phyloP scores from a whole-genome alignment of 2,888 invertebrate species.

The Mythimna impura region DNA sequence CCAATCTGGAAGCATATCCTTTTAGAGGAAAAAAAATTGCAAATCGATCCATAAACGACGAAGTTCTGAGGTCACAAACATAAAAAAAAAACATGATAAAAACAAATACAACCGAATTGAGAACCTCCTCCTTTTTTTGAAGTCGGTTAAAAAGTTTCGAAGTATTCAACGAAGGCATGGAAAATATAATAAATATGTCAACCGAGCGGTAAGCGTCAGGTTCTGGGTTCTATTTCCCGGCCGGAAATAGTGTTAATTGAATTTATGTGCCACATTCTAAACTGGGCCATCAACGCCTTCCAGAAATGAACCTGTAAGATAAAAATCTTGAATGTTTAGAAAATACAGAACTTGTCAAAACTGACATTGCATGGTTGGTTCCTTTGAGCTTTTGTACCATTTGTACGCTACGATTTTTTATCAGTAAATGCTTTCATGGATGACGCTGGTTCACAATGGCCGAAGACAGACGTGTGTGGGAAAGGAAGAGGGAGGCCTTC shows the following conservation, averaged over 20 bases:
- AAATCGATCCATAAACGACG: no score
- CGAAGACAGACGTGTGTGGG: no score
- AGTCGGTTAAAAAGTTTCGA: no score
- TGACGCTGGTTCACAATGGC: no score
- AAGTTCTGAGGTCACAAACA: no score
- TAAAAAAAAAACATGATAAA: no score
- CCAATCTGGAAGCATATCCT: no score
- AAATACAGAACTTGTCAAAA: background rate
- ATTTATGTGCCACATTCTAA: background rate
- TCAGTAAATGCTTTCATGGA: background rate
- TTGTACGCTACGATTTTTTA: background rate
- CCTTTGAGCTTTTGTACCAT: background rate
- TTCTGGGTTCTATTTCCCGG: conserved; percentile 1
- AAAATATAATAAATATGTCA: background rate
- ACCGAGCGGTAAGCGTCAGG: background rate
- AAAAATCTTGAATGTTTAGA: background rate
- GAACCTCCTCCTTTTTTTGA: no score
- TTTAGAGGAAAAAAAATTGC: no score
- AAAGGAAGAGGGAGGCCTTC: no score
- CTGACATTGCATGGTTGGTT: background rate
- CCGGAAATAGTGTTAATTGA: background rate
- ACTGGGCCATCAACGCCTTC: background rate
- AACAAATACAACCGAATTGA: no score
- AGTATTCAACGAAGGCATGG: background rate
- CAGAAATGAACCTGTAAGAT: background rate